Percentiles rank a stretch among this genome's conserved stretches.
These are phyloP conservation scores for Lymantria monacha DNA, from an alignment of 2,888 invertebrate species.

Conservation along the genomic window DNA sequence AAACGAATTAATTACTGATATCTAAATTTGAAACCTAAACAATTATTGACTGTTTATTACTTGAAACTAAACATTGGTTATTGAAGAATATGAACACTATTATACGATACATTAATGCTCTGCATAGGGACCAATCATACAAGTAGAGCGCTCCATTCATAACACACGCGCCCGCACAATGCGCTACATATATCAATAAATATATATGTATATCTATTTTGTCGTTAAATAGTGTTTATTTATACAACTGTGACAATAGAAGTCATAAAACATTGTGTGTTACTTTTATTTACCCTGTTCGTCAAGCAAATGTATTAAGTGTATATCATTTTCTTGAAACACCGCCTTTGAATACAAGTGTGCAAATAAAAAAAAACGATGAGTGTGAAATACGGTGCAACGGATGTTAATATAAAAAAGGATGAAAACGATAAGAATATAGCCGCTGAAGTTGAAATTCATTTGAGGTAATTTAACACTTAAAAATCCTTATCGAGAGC, in stretches of 20 bases:
- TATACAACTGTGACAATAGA: slow-evolving; percentile 38
- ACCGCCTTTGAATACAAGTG: slow-evolving; percentile 5
- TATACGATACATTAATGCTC: slow-evolving; percentile 22
- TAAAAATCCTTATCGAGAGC: slow-evolving; percentile 15
- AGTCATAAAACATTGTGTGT: slow-evolving; percentile 20
- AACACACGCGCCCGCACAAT: slow-evolving; percentile 53
- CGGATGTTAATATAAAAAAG: slow-evolving; percentile 48
- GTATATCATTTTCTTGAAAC: slow-evolving; percentile 18
- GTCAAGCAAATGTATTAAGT: slow-evolving; percentile 21
- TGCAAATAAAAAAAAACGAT: slow-evolving; percentile 39
- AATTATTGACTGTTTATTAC: neutral
- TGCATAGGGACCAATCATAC: slow-evolving; percentile 51
- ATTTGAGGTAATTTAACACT: slow-evolving; percentile 54
- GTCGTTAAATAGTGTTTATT: slow-evolving; percentile 31
- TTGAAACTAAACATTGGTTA: slow-evolving; percentile 6
- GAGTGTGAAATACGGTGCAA: slow-evolving; percentile 70
- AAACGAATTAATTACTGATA: neutral
- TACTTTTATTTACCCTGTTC: slow-evolving; percentile 17
- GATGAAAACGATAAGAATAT: slow-evolving; percentile 49
- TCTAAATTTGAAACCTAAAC: neutral
- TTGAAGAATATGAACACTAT: slow-evolving; percentile 2
- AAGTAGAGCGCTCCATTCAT: slow-evolving; percentile 55
- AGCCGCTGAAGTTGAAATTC: slow-evolving; percentile 43
- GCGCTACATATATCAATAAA: slow-evolving; percentile 24
- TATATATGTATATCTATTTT: slow-evolving; percentile 15